Evolutionary conservation across 2,888 invertebrate genomes (phyloP).

Genomic region (Zhengitettix transpicula): DNA sequence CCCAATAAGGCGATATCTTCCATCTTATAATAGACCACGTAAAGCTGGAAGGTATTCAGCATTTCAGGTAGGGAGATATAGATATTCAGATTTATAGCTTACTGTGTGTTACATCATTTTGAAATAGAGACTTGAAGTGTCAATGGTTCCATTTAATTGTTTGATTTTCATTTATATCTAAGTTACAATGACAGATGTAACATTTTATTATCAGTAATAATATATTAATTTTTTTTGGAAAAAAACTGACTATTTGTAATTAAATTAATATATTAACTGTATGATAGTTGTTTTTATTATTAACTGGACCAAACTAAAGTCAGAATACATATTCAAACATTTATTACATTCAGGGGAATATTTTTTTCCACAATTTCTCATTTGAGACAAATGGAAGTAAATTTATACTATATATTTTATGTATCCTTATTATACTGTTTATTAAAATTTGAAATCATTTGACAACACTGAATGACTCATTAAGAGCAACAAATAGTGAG

Average conservation of each 20-base stretch:
- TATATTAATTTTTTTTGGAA: too few relatives aligned
- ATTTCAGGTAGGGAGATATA: constrained; percentile 59
- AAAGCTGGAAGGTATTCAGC: constrained; percentile 89
- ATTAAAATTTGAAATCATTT: too few relatives aligned
- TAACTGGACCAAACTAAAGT: not conserved
- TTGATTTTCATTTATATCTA: not conserved
- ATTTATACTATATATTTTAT: too few relatives aligned
- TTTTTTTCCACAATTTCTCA: too few relatives aligned
- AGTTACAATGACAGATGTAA: too few relatives aligned
- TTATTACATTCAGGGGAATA: too few relatives aligned
- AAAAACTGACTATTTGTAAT: not conserved
- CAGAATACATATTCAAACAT: too few relatives aligned
- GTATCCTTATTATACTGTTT: too few relatives aligned
- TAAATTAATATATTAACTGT: not conserved
- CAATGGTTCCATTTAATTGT: not conserved
- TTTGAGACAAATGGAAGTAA: too few relatives aligned
- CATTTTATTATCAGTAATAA: too few relatives aligned
- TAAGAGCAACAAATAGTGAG: too few relatives aligned
- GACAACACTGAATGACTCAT: too few relatives aligned
- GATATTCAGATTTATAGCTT: not conserved
- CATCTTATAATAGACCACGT: constrained; percentile 87
- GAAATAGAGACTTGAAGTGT: not conserved
- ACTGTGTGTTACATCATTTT: not conserved
- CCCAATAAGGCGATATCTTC: constrained; percentile 84
- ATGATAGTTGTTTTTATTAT: not conserved